Conservation (phyloP, 1,140 invertebrate species). For the Papilio dardanus region DNA sequence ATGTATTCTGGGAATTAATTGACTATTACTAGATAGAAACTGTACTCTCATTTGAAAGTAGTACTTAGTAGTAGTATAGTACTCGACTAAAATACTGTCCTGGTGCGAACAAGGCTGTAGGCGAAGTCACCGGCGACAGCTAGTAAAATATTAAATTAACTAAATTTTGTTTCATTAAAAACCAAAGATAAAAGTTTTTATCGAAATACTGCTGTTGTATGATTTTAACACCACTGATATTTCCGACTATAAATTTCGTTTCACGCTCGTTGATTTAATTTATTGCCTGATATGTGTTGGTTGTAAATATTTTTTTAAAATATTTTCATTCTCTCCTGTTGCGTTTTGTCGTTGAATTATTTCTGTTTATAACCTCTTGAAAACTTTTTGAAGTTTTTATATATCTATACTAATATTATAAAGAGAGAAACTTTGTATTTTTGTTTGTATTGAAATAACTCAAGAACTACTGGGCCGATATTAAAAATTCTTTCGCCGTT, state of each 20-base stretch:
- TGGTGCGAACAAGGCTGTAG: no score
- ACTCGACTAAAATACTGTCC: no score
- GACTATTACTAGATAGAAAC: no score
- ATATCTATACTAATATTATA: no score
- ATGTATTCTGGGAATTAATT: not conserved
- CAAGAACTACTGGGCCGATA: no score
- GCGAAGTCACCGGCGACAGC: no score
- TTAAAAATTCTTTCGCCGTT: no score
- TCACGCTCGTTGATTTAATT: not conserved
- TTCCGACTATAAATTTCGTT: not conserved
- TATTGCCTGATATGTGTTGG: constrained; percentile 7
- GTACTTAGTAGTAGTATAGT: no score
- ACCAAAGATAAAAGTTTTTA: not conserved
- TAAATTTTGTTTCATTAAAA: not conserved
- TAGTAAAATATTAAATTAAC: not conserved
- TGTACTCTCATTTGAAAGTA: no score
- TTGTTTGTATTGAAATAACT: no score
- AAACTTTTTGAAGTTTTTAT: no score
- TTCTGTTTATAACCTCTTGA: not conserved
- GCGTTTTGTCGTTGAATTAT: not conserved
- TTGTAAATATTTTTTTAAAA: constrained; percentile 3
- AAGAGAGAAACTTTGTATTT: no score
- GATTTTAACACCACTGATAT: not conserved
- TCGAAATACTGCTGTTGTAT: not conserved
- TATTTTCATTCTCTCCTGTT: not conserved